These are phyloP conservation scores for Pseudomyrmex cubaensis DNA, from an alignment of 1,140 invertebrate species.

Conservation along the genomic window DNA sequence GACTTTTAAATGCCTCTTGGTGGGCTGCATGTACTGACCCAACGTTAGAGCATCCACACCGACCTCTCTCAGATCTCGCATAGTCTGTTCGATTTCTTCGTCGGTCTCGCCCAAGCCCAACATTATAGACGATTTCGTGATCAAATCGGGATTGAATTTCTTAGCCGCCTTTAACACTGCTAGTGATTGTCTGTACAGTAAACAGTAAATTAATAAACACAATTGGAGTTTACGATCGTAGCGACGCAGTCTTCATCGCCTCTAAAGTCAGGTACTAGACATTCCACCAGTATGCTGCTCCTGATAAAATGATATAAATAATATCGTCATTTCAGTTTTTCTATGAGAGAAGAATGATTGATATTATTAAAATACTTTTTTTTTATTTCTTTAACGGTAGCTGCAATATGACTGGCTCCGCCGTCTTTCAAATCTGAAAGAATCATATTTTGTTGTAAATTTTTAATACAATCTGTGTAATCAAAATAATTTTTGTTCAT, in stretches of 20 bases:
- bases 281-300: constrained; percentile 96
- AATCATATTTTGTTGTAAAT: constrained; percentile 37
- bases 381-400: constrained; percentile 94
- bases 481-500: neutral
- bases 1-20: constrained; percentile 97
- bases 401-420: constrained; percentile 95
- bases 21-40: constrained; percentile 99
- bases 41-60: constrained; percentile 98
- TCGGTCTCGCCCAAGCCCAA: constrained; percentile 98
- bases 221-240: constrained; percentile 91
- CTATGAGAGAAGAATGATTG: no score
- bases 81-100: constrained; percentile 93
- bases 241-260: constrained; percentile 92
- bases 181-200: constrained; percentile 91
- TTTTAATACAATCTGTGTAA: constrained; percentile 22
- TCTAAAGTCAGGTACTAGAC: constrained; percentile 97
- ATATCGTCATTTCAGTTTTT: no score
- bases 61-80: constrained; percentile 91
- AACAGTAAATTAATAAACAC: constrained; percentile 42
- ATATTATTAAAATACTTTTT: constrained; percentile 85
- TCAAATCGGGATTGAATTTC: constrained; percentile 90
- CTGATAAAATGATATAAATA: constrained; percentile 83
- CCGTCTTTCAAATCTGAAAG: constrained; percentile 94
- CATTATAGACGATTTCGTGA: constrained; percentile 99
- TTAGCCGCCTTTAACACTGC: constrained; percentile 94